Base-by-base conservation (phyloP, 2,797 vertebrate species). In the Pseudochirops corinnae region DNA sequence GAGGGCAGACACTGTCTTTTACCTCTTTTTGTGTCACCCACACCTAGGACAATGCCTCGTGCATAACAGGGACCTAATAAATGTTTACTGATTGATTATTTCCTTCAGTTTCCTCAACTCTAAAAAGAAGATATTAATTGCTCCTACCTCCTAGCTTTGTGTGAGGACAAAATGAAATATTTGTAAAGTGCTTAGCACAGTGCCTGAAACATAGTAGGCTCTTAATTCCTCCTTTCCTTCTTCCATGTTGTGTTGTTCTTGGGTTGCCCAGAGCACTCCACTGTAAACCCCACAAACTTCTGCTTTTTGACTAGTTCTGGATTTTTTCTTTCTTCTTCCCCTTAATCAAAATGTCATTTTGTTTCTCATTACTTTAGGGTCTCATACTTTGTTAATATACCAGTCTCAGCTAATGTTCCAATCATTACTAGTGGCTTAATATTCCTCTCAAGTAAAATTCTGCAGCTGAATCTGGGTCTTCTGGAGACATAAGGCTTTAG, bases 331-430 rank as follows among this genome's bases (percentile, higher is more conserved):
- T 91, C 60, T 87, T 94, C 16, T 82, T 58, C 18, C n/a, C 33
- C 33, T 96, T 91, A 95, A 92, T 92, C 29, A 29, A 90, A 95
- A 11, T 24, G n/a, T 12, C 67, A 39, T 82, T 53, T 91, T 55
- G 92, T 58, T 91, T 94, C 46, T 93, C 94, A 55, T 56, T 95
- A 53, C 31, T 74, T 39, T 16, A 74, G n/a, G 67, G 67, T 90
- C 26, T 74, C 18, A 39, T 55, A 33, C 46, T 95, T 94, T 94
- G 46, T 52, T 95, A 94, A 96, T 39, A 90, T n/a, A 94, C 91
- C 18, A 39, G n/a, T 12, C 60, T 18, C 91, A 55, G 56, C 12
- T 94, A 31, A 95, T 87, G 52, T 94, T 31, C 91, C 96, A 92
- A 93, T 95, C 67, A 91, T 31, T 93, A n/a, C 24, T 92, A 46